Evolutionary conservation across 2,888 invertebrate species (phyloP).

Genomic region (Lepetodrilus schrolli): DNA sequence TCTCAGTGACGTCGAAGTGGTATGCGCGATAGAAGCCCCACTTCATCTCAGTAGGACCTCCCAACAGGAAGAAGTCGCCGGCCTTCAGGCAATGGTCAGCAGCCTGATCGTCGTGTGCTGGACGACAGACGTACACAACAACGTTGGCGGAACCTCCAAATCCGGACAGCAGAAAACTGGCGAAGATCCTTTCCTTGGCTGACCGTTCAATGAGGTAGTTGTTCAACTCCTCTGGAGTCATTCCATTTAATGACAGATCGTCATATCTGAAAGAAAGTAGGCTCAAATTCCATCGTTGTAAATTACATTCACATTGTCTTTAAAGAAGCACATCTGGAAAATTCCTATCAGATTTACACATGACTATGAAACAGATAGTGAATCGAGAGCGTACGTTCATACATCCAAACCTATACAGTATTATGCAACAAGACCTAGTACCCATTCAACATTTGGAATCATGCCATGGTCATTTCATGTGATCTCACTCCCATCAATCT

Average conservation of each 20-base stretch:
- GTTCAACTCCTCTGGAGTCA: constrained; percentile 33
- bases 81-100: constrained; percentile 34
- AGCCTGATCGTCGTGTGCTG: constrained; percentile 21
- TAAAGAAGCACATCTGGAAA: background rate
- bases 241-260: constrained; percentile 38
- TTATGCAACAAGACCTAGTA: no score
- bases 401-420: no score
- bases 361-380: no score
- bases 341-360: background rate
- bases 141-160: constrained; percentile 43
- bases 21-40: constrained; percentile 44
- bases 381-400: no score
- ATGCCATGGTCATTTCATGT: no score
- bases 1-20: constrained; percentile 41
- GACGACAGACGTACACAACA: constrained; percentile 36
- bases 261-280: constrained; percentile 42
- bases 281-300: background rate
- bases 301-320: background rate
- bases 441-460: no score
- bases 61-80: constrained; percentile 48
- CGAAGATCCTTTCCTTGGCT: constrained; percentile 34
- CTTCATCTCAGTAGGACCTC: constrained; percentile 45
- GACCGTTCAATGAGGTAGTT: constrained; percentile 34
- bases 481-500: no score
- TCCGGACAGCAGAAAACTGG: constrained; percentile 41